Evolutionary conservation across 2,797 vertebrate genomes (phyloP), one percentile per base, ranked within the genome.

Genomic region (Syngnathus acus): DNA sequence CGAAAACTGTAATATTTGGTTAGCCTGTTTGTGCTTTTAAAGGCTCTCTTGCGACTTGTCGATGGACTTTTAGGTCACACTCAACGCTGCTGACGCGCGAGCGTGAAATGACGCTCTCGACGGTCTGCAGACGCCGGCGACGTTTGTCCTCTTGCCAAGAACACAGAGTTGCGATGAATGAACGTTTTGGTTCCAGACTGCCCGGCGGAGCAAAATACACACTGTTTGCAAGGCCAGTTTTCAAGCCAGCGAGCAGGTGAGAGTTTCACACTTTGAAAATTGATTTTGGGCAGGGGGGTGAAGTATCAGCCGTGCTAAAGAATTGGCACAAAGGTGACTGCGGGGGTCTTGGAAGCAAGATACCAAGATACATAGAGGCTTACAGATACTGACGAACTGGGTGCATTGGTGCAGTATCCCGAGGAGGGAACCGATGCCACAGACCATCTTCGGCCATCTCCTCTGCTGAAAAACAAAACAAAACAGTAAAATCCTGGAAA

Each of bases 321-420:
- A 59, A 37, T 9, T 40, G 16, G 32, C 4, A 26, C 21, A 39
- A 51, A 32, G 50, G 47, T 65, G 10, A 39, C n/a, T 51, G 50
- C 10, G 65, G 13, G 60, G 42, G n/a, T 45, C 62, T n/a, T 21
- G 60, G 61, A 63, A 45, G 19, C 42, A 37, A 14, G 40, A 37
- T 45, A 62, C 1, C 1, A 14, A 62, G 21, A 45, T 21, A 53
- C 14, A 57, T 23, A 67, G 5, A 21, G 5, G 17, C 88, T 93
- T 91, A 96, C 95, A 81, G 94, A 96, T 62, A 96, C 90, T 0
- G 94, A 95, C 77, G 95, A 96, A 82, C 94, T 96, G 81, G 95
- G 94, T 1, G 94, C 95, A 72, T 95, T 97, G 79, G 95, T 97
- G 78, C 95, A 95, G 86, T 97, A 97, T 86, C 95, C 95, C 62